These are phyloP conservation scores for Tricholauxania praeusta DNA, from an alignment of 2,888 invertebrate species.

Conservation along the genomic window DNA sequence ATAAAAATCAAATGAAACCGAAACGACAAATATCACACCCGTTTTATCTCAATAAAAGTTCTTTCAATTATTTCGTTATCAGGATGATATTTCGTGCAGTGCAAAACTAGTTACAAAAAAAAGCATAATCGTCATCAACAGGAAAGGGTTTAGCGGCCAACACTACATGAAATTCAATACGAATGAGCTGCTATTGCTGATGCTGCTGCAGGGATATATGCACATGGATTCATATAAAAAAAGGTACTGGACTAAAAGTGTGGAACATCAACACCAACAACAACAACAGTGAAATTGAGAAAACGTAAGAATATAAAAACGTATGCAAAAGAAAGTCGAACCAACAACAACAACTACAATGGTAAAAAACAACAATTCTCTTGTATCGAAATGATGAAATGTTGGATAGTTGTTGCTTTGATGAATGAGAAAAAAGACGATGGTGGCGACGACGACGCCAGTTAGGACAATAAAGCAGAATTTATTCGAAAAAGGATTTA, in stretches of 20 bases:
- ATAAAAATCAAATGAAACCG: too few relatives aligned
- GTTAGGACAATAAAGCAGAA: constrained; percentile 8
- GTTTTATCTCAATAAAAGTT: too few relatives aligned
- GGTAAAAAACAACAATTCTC: not conserved
- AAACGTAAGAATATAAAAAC: constrained; percentile 3
- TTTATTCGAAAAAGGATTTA: constrained; percentile 30
- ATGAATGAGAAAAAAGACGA: not conserved
- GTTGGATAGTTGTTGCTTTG: not conserved
- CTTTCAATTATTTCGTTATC: too few relatives aligned
- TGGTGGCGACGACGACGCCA: not conserved
- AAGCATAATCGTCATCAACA: not conserved
- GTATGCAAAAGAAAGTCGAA: not conserved
- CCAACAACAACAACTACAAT: not conserved
- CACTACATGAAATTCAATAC: constrained; percentile 26
- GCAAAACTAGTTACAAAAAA: not conserved
- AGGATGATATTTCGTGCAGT: too few relatives aligned
- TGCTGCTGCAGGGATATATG: constrained; percentile 8
- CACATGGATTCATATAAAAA: constrained; percentile 17
- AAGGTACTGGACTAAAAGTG: not conserved
- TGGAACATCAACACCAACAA: constrained; percentile 8
- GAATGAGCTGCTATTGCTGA: constrained; percentile 3
- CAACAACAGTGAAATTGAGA: not conserved
- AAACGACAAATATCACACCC: too few relatives aligned
- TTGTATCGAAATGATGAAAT: constrained; percentile 24
- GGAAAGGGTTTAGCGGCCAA: not conserved